These are phyloP conservation scores for Pristionchus entomophagus DNA, from an alignment of 2,888 invertebrate species.

Conservation along the genomic window DNA sequence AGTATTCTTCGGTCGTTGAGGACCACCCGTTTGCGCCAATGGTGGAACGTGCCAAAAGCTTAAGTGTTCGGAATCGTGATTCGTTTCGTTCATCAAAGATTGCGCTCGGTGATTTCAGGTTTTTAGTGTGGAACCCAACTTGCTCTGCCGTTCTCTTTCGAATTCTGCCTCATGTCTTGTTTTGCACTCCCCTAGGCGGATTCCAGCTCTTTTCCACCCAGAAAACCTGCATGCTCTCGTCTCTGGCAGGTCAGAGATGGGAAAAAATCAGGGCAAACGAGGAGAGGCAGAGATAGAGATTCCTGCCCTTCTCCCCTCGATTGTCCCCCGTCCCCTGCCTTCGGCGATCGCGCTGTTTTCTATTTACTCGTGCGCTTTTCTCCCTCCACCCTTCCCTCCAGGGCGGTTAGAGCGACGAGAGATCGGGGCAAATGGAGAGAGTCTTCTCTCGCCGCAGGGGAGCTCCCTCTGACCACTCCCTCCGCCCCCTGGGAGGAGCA, in stretches of 20 bases:
- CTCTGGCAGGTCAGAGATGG: neutral
- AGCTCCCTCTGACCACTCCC: slow-evolving; percentile 6
- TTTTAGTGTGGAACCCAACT: too few relatives aligned
- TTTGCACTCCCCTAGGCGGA: neutral
- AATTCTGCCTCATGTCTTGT: neutral
- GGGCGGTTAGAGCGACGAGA: neutral
- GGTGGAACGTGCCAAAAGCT: too few relatives aligned
- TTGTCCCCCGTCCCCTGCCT: neutral
- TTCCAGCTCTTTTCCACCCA: neutral
- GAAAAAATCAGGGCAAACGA: neutral
- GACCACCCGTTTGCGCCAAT: too few relatives aligned
- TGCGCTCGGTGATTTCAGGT: too few relatives aligned
- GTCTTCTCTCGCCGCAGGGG: too few relatives aligned
- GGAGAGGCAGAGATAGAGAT: neutral
- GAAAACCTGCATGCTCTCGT: neutral
- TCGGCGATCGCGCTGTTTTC: slow-evolving; percentile 28
- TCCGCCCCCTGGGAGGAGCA: neutral
- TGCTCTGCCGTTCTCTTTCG: neutral
- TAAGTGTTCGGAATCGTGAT: too few relatives aligned
- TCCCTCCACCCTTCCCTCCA: neutral
- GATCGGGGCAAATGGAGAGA: neutral
- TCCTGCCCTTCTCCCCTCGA: too few relatives aligned
- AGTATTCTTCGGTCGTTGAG: too few relatives aligned
- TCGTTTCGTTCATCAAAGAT: too few relatives aligned
- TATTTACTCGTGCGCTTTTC: slow-evolving; percentile 45